These are phyloP conservation scores for Acronicta alni DNA, from an alignment of 2,888 invertebrate species.

Conservation along the genomic window DNA sequence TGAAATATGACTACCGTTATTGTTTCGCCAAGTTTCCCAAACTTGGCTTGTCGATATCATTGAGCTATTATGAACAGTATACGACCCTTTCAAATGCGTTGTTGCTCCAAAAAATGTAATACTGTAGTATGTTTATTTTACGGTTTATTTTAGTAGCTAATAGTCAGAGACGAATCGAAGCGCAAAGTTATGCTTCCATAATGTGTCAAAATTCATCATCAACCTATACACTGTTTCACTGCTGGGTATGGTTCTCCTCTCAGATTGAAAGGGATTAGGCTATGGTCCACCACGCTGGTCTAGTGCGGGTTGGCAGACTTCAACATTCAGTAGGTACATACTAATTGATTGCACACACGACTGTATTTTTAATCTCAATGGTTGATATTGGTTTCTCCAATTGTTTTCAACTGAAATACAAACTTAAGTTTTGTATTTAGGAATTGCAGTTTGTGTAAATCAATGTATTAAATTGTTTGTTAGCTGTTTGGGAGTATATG, in stretches of 20 bases:
- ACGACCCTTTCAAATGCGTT: rapidly evolving
- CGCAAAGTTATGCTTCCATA: too few species aligned
- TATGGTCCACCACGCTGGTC: too few species aligned
- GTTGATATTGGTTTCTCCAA: conserved; percentile 65
- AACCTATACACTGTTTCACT: too few species aligned
- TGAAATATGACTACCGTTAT: conserved; percentile 75
- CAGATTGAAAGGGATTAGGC: too few species aligned
- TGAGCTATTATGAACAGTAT: neutral
- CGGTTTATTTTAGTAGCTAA: too few species aligned
- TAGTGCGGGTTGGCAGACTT: too few species aligned
- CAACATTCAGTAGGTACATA: too few species aligned
- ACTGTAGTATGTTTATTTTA: too few species aligned
- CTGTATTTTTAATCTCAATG: neutral
- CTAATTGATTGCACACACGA: too few species aligned
- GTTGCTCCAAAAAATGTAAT: neutral
- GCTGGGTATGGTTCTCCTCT: too few species aligned
- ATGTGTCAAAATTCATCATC: too few species aligned
- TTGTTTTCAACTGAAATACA: conserved; percentile 57
- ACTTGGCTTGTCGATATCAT: conserved; percentile 61
- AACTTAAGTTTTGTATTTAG: conserved; percentile 54
- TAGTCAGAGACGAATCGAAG: too few species aligned
- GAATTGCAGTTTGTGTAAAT: conserved; percentile 56
- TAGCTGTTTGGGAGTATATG: conserved; percentile 25
- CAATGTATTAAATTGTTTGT: conserved; percentile 45
- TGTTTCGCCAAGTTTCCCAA: conserved; percentile 70